Evolutionary conservation across 2,113 vertebrate genomes (phyloP), one percentile per base, ranked within the genome.

Genomic region (Natator depressus): DNA sequence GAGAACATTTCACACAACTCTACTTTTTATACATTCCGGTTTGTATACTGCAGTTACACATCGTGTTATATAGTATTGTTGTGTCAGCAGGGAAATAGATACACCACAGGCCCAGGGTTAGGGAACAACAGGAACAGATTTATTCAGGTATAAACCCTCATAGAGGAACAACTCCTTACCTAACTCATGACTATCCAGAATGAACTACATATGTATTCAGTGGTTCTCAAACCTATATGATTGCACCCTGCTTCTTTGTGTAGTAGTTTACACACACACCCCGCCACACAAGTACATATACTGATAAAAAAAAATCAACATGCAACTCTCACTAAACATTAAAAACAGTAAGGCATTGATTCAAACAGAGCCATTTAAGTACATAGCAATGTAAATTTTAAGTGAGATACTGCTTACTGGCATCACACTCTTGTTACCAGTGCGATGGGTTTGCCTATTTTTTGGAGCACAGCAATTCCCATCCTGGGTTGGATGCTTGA

Each of bases 21-120:
- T n/a, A 5, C 38, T 9, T n/a, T 13, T 35, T 35, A 1, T 11
- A 1, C 16, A 65, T 46, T 49, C 2, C 6, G 1, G 62, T 12
- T 79, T 83, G 14, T 49, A 5, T 47, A 59, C 12, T 80, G 19
- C 11, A 57, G 83, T 20, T 65, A 65, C 31, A 16, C 31, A 35
- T 35, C 10, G 78, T 0, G 12, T 29, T 24, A 42, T 59, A 10
- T 10, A 1, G 7, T 3, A 51, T 5, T 84, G 20, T 57, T 22
- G 2, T 62, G 72, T 24, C 38, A 42, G 9, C 72, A 42, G 38
- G 85, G 2, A 35, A 89, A 14, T 46, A 35, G 49, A 31, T 19
- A 24, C 59, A 20, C 24, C 50, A 0, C 72, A 84, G 47, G 55
- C 84, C 35, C n/a, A 59, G 79, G 59, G 29, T 24, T 57, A 91